These are phyloP conservation scores for Ceyx erithaca DNA, from an alignment of 2,797 vertebrate genomes.

Conservation along the genomic window DNA sequence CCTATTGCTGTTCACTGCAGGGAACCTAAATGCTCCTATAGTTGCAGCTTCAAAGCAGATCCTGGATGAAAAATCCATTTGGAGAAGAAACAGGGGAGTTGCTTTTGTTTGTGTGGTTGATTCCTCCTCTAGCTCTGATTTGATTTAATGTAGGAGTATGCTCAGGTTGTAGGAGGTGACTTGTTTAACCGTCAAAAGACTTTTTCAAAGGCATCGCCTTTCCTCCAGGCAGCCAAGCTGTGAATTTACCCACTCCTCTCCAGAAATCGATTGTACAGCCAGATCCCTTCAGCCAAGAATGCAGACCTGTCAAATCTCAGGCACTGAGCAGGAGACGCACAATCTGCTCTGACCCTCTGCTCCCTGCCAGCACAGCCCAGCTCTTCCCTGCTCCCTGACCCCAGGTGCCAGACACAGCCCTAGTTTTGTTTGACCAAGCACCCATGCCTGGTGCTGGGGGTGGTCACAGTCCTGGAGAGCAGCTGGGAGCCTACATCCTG, in stretches of 20 bases:
- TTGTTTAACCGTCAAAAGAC: not conserved
- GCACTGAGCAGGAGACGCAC: not conserved
- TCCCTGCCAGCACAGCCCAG: not conserved
- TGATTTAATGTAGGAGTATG: accelerated
- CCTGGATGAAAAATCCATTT: not conserved
- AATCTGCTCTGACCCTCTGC: conserved; percentile 50
- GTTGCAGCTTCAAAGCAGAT: not conserved
- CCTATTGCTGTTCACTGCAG: not conserved
- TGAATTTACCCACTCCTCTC: not conserved
- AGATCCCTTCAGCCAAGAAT: conserved; percentile 56
- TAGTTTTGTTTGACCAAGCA: not conserved
- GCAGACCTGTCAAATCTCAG: conserved; percentile 61
- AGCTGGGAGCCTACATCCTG: not conserved
- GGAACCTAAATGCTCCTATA: not conserved
- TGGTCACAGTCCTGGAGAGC: not conserved
- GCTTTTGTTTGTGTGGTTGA: not conserved
- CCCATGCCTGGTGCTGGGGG: not conserved
- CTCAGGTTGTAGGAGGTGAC: not conserved
- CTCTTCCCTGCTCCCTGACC: conserved; percentile 28
- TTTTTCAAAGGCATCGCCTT: not conserved
- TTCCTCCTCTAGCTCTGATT: not conserved
- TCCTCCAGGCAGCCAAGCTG: not conserved
- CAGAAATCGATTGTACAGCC: conserved; percentile 12
- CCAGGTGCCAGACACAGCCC: not conserved
- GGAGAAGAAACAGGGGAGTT: not conserved